Evolutionary conservation across 2,113 vertebrate species (phyloP).

Genomic region (Xiphias gladius): DNA sequence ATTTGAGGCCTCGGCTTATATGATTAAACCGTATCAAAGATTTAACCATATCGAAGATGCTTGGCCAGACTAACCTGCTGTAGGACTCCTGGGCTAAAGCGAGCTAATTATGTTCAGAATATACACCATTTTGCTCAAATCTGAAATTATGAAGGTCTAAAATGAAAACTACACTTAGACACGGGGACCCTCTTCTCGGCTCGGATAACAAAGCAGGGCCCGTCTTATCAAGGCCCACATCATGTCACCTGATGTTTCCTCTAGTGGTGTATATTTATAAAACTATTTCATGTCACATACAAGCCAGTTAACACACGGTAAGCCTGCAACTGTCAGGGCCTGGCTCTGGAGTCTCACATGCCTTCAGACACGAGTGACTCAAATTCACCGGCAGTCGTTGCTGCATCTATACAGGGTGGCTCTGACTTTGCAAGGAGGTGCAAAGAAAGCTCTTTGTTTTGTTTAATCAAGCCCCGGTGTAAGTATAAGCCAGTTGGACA

Average conservation of each 20-base stretch:
- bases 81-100: too few species aligned
- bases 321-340: not conserved
- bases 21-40: not conserved
- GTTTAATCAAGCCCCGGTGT: too few species aligned
- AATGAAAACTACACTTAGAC: not conserved
- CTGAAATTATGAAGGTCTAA: too few species aligned
- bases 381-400: not conserved
- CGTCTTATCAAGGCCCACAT: too few species aligned
- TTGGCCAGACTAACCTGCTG: too few species aligned
- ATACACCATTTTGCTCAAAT: too few species aligned
- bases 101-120: too few species aligned
- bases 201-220: not conserved
- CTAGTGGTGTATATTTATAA: not conserved
- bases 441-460: not conserved
- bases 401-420: not conserved
- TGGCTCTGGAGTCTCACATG: not conserved
- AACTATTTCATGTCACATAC: not conserved
- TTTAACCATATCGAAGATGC: too few species aligned
- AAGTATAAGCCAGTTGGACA: not conserved
- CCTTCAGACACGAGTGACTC: not conserved
- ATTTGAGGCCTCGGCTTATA: not conserved
- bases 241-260: not conserved
- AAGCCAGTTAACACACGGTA: not conserved
- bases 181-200: not conserved
- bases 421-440: not conserved